Evolutionary conservation across 2,797 vertebrate genomes (phyloP).

Genomic region (Neoniphon sammara): DNA sequence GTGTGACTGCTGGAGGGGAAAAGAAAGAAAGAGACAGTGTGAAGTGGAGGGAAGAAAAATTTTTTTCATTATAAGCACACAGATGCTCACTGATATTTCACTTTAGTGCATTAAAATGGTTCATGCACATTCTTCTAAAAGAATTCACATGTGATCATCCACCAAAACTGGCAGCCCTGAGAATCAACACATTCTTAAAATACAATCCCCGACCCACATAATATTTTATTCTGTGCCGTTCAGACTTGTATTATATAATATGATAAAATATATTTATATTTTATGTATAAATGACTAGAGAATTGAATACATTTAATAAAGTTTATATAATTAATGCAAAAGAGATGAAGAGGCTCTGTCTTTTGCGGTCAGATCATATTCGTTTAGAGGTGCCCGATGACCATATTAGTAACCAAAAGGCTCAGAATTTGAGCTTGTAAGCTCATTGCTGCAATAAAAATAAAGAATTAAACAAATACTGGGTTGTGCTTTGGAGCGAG

Average conservation of each 20-base stretch:
- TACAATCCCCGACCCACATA: too few relatives aligned
- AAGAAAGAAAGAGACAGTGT: neutral
- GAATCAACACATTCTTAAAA: neutral
- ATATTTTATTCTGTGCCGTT: too few relatives aligned
- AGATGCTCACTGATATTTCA: conserved; percentile 24
- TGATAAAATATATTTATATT: too few relatives aligned
- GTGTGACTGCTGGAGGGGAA: conserved; percentile 22
- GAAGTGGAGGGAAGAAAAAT: neutral
- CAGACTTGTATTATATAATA: too few relatives aligned
- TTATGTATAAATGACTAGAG: too few relatives aligned
- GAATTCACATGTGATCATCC: conserved; percentile 25
- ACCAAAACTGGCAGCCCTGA: neutral
- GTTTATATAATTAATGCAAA: too few relatives aligned
- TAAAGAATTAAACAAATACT: neutral
- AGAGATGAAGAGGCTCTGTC: too few relatives aligned
- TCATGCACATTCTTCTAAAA: neutral
- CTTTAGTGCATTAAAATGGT: conserved; percentile 1
- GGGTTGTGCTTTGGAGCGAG: neutral
- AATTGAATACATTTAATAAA: too few relatives aligned
- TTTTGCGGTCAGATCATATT: too few relatives aligned
- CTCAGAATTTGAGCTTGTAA: neutral
- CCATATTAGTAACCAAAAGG: too few relatives aligned
- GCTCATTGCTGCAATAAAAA: neutral
- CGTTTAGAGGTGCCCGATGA: too few relatives aligned
- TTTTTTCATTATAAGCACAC: conserved; percentile 21